phyloP scores from a whole-genome alignment of 2,888 invertebrate species.

The Sphinx pinastri region DNA sequence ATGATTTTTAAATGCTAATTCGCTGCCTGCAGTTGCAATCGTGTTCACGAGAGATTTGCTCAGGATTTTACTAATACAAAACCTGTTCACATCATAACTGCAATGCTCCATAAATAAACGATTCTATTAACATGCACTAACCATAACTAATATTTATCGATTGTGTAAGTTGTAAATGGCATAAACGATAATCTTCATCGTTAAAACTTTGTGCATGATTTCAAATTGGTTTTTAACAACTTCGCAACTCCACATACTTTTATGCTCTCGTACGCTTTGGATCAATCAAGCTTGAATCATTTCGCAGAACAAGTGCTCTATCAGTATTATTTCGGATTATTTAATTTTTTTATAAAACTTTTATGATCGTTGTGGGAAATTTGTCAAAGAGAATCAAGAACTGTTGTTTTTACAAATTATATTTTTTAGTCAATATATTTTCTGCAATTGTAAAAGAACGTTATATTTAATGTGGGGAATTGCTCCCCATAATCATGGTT shows the following conservation, averaged over 20 bases:
- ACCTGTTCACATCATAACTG: neutral
- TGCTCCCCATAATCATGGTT: no score
- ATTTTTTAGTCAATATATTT: no score
- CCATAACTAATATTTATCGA: neutral
- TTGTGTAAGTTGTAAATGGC: neutral
- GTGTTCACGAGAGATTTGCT: neutral
- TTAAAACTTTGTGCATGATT: neutral
- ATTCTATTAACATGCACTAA: neutral
- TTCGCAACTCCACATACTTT: neutral
- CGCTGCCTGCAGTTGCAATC: neutral
- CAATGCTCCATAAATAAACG: neutral
- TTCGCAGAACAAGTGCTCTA: neutral
- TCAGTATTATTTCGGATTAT: neutral
- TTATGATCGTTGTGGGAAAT: no score
- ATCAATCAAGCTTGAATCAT: conserved; percentile 13
- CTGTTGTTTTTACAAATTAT: no score
- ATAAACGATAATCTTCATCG: neutral
- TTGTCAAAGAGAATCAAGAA: no score
- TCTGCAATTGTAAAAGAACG: no score
- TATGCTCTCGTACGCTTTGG: neutral
- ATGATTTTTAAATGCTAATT: neutral
- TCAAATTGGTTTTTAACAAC: conserved; percentile 12
- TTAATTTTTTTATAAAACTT: neutral
- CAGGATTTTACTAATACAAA: neutral
- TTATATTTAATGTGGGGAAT: no score